These are phyloP conservation scores for Scaptomyza parva DNA, from an alignment of 2,888 invertebrate genomes.

Conservation along the genomic window DNA sequence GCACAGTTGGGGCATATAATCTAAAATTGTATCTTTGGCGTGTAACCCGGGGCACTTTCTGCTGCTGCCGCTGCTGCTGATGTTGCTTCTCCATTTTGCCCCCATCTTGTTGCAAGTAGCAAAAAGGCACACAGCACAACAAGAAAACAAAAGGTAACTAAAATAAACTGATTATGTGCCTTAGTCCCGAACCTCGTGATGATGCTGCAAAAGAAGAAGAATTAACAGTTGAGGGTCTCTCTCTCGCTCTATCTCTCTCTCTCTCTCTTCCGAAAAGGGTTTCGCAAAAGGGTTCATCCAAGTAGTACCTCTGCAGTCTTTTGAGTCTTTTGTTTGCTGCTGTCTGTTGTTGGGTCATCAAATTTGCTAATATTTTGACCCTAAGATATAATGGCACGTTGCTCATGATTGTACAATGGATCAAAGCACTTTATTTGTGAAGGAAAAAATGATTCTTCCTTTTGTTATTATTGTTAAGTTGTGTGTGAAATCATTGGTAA, in stretches of 20 bases:
- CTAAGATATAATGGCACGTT: slow-evolving; percentile 56
- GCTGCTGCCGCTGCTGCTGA: slow-evolving; percentile 31
- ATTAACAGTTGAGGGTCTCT: slow-evolving; percentile 57
- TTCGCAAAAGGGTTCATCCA: slow-evolving; percentile 7
- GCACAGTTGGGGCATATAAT: slow-evolving; percentile 81
- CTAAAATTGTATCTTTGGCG: slow-evolving; percentile 84
- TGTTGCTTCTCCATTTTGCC: slow-evolving; percentile 25
- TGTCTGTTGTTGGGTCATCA: slow-evolving; percentile 64
- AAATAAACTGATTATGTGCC: slow-evolving; percentile 79
- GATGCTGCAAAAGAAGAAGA: slow-evolving; percentile 50
- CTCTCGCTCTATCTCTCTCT: no score
- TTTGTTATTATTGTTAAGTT: not conserved
- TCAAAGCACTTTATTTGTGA: not conserved
- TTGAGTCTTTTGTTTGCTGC: no score
- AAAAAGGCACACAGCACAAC: not conserved
- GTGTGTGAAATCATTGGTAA: no score
- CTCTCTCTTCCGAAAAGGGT: slow-evolving; percentile 6
- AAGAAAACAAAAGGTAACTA: slow-evolving; percentile 52
- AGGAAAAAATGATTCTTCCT: not conserved
- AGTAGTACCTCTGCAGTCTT: slow-evolving; percentile 7
- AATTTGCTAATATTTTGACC: slow-evolving; percentile 79
- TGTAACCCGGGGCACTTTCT: slow-evolving; percentile 83
- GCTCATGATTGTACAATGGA: slow-evolving; percentile 62
- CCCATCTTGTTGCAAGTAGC: slow-evolving; percentile 14
- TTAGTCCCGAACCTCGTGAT: slow-evolving; percentile 29